Evolutionary conservation across 1,140 invertebrate genomes (phyloP).

Genomic region (Carposina sasakii): DNA sequence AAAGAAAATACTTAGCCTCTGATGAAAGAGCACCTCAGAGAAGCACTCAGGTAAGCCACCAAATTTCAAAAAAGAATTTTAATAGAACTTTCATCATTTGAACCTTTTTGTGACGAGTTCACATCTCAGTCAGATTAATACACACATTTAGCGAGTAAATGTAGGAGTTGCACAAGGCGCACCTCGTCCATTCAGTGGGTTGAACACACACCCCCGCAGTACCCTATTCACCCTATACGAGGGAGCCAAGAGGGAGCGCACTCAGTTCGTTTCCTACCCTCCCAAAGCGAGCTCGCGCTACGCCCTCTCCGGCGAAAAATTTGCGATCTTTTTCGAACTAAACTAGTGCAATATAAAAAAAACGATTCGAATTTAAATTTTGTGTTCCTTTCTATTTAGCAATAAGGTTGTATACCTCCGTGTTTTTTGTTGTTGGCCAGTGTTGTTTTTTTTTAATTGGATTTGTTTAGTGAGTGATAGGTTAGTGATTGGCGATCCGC

Average conservation of each 20-base stretch:
- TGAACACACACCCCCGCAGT: slow-evolving; percentile 26
- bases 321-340: slow-evolving; percentile 53
- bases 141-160: not conserved
- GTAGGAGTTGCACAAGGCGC: slow-evolving; percentile 1
- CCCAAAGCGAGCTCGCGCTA: slow-evolving; percentile 26
- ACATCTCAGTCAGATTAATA: too few relatives aligned
- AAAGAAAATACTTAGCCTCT: too few relatives aligned
- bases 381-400: slow-evolving; percentile 16
- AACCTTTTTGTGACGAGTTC: too few relatives aligned
- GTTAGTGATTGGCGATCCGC: slow-evolving; percentile 33
- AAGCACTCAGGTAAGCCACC: too few relatives aligned
- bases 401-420: slow-evolving; percentile 12
- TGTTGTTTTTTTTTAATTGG: slow-evolving; percentile 32
- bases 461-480: slow-evolving; percentile 35
- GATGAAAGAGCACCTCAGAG: too few relatives aligned
- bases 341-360: slow-evolving; percentile 58
- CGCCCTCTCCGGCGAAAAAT: slow-evolving; percentile 4
- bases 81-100: too few relatives aligned
- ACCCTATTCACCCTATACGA: slow-evolving; percentile 37
- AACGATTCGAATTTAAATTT: slow-evolving; percentile 43
- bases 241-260: too few relatives aligned
- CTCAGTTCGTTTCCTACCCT: slow-evolving; percentile 38
- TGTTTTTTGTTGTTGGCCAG: slow-evolving; percentile 18
- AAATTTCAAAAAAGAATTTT: too few relatives aligned
- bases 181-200: slow-evolving; percentile 26